A percentile compares a stretch with the other conserved stretches of the same genome.
phyloP scores from a whole-genome alignment of 2,797 vertebrate species.

The Eulemur albifrons region DNA sequence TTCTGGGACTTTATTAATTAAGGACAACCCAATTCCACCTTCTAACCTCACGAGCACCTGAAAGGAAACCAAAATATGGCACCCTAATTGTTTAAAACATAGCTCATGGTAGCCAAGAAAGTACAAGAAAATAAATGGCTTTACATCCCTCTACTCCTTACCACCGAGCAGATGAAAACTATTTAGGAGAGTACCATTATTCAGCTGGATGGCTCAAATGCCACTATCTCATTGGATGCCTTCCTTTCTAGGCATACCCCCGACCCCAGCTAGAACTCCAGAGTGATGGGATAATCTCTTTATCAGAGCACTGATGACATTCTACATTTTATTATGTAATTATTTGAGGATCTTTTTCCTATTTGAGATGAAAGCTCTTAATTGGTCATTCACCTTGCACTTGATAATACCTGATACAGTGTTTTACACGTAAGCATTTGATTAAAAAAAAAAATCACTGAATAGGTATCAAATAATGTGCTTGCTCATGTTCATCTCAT shows the following conservation, averaged over 20 bases:
- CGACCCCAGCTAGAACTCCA: neutral
- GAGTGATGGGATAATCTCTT: neutral
- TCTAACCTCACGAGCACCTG: conserved; percentile 94
- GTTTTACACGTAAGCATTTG: neutral
- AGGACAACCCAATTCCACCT: conserved; percentile 94
- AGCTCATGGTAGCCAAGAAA: neutral
- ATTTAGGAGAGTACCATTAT: neutral
- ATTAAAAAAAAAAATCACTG: neutral
- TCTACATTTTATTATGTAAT: neutral
- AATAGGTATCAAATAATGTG: neutral
- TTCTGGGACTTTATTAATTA: conserved; percentile 96
- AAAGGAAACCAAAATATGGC: conserved; percentile 37
- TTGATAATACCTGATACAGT: neutral
- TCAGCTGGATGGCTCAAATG: neutral
- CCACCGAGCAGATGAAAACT: neutral
- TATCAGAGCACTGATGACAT: neutral
- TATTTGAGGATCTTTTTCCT: neutral
- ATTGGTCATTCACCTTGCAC: neutral
- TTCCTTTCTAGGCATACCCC: neutral
- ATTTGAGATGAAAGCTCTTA: neutral
- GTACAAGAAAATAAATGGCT: neutral
- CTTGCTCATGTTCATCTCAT: neutral
- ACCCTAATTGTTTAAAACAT: neutral
- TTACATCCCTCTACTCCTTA: neutral
- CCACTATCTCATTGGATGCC: neutral